phyloP scores from a whole-genome alignment of 2,888 invertebrate genomes.

The Congeria kusceri region DNA sequence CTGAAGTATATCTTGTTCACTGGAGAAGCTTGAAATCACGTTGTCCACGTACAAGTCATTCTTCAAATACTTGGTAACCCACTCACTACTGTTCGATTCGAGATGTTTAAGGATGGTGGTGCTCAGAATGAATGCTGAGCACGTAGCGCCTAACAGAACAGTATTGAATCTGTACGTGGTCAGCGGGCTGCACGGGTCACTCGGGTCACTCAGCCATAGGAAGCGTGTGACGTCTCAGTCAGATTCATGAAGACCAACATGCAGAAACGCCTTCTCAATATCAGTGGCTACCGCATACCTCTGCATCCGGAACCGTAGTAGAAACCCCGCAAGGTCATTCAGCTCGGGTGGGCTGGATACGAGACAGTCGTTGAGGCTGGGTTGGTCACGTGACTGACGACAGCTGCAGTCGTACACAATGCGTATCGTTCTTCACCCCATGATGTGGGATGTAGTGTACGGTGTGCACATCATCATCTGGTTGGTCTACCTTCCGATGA shows the following conservation, averaged over 20 bases:
- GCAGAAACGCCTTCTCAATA: constrained; percentile 51
- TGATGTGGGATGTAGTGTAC: constrained; percentile 50
- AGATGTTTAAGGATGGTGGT: constrained; percentile 23
- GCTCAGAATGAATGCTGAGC: constrained; percentile 31
- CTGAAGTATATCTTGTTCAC: constrained; percentile 7
- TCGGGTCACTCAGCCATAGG: constrained; percentile 40
- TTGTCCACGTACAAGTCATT: constrained; percentile 45
- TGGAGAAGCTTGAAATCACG: constrained; percentile 24
- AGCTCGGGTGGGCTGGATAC: constrained; percentile 24
- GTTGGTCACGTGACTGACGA: constrained; percentile 17
- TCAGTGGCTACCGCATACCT: constrained; percentile 37
- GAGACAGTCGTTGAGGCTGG: constrained; percentile 40
- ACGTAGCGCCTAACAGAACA: constrained; percentile 41
- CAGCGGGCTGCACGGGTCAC: constrained; percentile 21
- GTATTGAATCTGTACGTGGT: constrained; percentile 32
- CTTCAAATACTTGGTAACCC: constrained; percentile 1
- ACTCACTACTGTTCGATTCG: not conserved
- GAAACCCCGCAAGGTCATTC: constrained; percentile 33
- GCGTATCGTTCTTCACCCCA: constrained; percentile 25
- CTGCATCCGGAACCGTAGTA: constrained; percentile 37
- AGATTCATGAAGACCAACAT: constrained; percentile 26
- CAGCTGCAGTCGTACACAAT: constrained; percentile 49
- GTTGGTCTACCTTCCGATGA: constrained; percentile 16
- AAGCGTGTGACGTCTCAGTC: constrained; percentile 45
- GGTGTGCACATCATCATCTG: not conserved